Percentiles rank a stretch among this genome's conserved stretches.
Evolutionary conservation across 2,113 vertebrate species (phyloP).

Genomic region (Gobiocypris rarus): DNA sequence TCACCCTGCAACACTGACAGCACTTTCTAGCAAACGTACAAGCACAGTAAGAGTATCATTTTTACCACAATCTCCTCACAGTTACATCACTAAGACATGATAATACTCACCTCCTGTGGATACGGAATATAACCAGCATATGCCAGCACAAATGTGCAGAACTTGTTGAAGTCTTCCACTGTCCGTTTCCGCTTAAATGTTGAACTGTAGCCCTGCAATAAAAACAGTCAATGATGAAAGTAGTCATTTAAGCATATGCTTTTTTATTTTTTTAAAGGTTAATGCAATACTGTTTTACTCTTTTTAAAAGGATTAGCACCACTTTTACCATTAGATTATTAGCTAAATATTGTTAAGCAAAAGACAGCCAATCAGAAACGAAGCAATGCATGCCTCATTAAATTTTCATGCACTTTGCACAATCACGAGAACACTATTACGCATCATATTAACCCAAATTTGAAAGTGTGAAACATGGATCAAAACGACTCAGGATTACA

Average conservation of each 20-base stretch:
- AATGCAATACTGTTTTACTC: not conserved
- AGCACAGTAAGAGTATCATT: not conserved
- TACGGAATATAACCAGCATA: slow-evolving; percentile 98
- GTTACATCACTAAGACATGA: not conserved
- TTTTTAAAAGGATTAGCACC: not conserved
- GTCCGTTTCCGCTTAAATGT: slow-evolving; percentile 86
- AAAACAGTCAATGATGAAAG: not conserved
- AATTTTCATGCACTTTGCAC: not conserved
- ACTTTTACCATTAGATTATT: too few species aligned
- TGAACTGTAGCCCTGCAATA: slow-evolving; percentile 83
- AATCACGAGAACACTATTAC: not conserved
- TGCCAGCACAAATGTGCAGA: slow-evolving; percentile 96
- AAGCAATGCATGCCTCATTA: not conserved
- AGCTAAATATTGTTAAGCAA: not conserved
- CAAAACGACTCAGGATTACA: not conserved
- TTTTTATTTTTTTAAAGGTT: not conserved
- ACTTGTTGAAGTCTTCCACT: slow-evolving; percentile 98
- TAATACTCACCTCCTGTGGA: slow-evolving; percentile 87
- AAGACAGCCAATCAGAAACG: not conserved
- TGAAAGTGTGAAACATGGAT: not conserved
- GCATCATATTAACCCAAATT: not conserved
- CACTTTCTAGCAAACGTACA: slow-evolving; percentile 13
- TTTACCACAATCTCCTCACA: slow-evolving; percentile 1
- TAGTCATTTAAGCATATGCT: too few species aligned
- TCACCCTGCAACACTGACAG: slow-evolving; percentile 25